A percentile compares a stretch with the other conserved stretches of the same genome.
Conservation (phyloP, 37 sponge, comb jelly and placozoan species). For the Geodia barretti region DNA sequence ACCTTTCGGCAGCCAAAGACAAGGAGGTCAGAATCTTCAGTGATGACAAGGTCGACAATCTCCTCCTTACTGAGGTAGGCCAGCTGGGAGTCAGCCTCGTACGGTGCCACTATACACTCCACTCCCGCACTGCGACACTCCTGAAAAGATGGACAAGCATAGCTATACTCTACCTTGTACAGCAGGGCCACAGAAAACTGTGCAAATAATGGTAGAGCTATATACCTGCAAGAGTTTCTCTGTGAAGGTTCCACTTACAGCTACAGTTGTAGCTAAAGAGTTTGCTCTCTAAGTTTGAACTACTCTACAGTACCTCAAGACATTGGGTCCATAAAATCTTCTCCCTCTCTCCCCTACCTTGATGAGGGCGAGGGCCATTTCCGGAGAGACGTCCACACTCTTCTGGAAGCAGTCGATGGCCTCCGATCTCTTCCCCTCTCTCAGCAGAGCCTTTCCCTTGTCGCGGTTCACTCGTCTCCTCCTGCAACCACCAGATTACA, state of each 20-base stretch:
- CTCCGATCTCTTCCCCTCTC: slow-evolving; percentile 81
- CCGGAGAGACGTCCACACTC: slow-evolving; percentile 90
- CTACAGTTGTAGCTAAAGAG: no score
- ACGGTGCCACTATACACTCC: slow-evolving; percentile 96
- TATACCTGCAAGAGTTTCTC: no score
- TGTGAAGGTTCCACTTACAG: no score
- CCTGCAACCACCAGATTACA: slow-evolving; percentile 10
- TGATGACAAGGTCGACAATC: slow-evolving; percentile 87
- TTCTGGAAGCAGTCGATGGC: slow-evolving; percentile 95
- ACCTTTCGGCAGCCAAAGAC: slow-evolving; percentile 93
- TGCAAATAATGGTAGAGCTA: no score
- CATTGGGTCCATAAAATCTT: no score
- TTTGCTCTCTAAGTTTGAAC: no score
- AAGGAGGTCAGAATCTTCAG: slow-evolving; percentile 96
- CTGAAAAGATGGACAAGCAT: slow-evolving; percentile 43
- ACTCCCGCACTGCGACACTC: slow-evolving; percentile 79
- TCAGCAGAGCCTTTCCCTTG: slow-evolving; percentile 82
- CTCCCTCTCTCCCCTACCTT: no score
- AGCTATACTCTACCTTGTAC: no score
- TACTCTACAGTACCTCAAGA: no score
- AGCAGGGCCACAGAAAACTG: no score
- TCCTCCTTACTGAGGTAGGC: slow-evolving; percentile 82
- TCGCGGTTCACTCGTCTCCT: slow-evolving; percentile 60
- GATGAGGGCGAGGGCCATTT: slow-evolving; percentile 92
- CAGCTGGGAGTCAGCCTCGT: slow-evolving; percentile 98